Evolutionary conservation across 2,888 invertebrate species (phyloP).

Genomic region (Carterocephalus palaemon): DNA sequence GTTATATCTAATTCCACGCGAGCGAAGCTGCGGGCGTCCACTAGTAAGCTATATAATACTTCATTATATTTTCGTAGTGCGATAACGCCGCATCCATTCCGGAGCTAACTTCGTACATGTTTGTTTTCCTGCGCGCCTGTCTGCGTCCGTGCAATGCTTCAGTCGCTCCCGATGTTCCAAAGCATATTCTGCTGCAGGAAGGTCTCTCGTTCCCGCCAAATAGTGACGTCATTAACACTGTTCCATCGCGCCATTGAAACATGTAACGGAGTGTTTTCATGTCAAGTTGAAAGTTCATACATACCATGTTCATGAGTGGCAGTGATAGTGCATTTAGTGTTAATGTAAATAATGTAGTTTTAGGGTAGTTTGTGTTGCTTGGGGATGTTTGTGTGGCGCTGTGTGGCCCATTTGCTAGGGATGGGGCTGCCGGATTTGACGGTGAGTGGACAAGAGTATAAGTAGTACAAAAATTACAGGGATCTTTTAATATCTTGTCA

Average conservation of each 20-base stretch:
- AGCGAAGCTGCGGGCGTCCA: no score
- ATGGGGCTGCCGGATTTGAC: conserved; percentile 72
- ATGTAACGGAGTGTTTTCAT: background rate
- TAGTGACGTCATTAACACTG: conserved; percentile 11
- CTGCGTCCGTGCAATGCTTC: conserved; percentile 36
- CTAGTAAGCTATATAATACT: no score
- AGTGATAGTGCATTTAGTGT: conserved; percentile 30
- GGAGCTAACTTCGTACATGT: conserved; percentile 23
- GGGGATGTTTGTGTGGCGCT: conserved; percentile 71
- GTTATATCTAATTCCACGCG: no score
- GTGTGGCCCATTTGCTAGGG: conserved; percentile 55
- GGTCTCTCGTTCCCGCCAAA: conserved; percentile 44
- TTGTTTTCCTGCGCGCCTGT: conserved; percentile 18
- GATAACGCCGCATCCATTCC: conserved; percentile 42
- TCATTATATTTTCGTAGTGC: background rate
- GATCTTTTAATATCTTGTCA: no score
- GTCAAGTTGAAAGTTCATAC: background rate
- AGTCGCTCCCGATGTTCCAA: conserved; percentile 67
- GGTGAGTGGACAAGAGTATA: conserved; percentile 53
- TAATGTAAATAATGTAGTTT: conserved; percentile 38
- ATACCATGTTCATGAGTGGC: conserved; percentile 12
- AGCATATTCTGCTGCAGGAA: conserved; percentile 73
- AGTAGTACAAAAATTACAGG: no score
- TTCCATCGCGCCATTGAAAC: conserved; percentile 4
- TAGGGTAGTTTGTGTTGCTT: conserved; percentile 39